A percentile compares a stretch with the other conserved stretches of the same genome.
Conservation (phyloP, 2,888 invertebrate genomes). For the Bombylius discolor region DNA sequence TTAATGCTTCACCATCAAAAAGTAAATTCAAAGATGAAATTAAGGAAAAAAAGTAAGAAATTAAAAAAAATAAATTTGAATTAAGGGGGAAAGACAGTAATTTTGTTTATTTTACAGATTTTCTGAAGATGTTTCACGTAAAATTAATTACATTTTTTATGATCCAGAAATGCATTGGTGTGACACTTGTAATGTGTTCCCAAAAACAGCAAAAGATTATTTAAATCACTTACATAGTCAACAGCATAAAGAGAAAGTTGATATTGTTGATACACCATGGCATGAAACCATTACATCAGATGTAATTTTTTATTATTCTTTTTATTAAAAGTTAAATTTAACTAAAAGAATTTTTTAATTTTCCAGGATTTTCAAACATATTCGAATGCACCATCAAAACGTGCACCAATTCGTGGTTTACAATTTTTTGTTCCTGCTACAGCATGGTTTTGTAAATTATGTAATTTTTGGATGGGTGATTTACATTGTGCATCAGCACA, state of each 20-base stretch:
- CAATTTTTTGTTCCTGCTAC: conserved; percentile 79
- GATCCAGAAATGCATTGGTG: conserved; percentile 90
- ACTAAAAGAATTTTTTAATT: neutral
- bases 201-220: conserved; percentile 74
- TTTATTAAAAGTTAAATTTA: neutral
- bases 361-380: conserved; percentile 48
- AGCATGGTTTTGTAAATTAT: conserved; percentile 82
- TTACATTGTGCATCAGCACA: conserved; percentile 78
- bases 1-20: neutral
- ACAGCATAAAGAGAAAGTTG: conserved; percentile 47
- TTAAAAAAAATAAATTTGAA: neutral
- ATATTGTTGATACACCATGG: conserved; percentile 33
- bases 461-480: conserved; percentile 79
- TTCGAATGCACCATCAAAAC: conserved; percentile 58
- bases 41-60: neutral
- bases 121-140: conserved; percentile 18
- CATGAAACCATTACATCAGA: conserved; percentile 28
- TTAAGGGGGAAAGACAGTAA: too few relatives aligned
- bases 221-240: conserved; percentile 69
- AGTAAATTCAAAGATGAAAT: neutral
- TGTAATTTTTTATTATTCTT: conserved; percentile 18
- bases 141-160: conserved; percentile 70
- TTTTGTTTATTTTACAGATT: conserved; percentile 6
- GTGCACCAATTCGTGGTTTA: conserved; percentile 72
- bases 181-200: conserved; percentile 72